These are phyloP conservation scores for Nixonia krombeini DNA, from an alignment of 1,140 invertebrate species.

Conservation along the genomic window DNA sequence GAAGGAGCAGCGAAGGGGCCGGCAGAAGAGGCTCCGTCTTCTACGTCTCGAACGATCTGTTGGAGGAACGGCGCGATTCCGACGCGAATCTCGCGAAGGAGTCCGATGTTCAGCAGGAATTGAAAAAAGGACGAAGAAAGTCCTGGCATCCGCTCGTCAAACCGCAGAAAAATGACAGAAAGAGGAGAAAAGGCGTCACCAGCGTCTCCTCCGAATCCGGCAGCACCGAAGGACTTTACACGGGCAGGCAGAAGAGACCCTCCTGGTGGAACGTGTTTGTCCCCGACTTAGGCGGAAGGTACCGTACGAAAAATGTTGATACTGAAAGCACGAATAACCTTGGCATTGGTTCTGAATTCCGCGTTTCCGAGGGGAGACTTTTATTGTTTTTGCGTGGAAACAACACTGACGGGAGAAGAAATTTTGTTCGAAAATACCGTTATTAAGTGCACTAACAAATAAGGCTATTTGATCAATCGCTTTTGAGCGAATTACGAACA, in stretches of 20 bases:
- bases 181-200: conserved; percentile 76
- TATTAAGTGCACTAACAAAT: no score
- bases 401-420: no score
- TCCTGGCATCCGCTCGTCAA: conserved; percentile 79
- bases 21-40: conserved; percentile 52
- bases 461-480: no score
- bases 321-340: no score
- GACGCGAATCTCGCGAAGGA: no score
- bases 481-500: no score
- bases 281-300: conserved; percentile 74
- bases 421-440: no score
- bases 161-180: conserved; percentile 75
- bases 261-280: conserved; percentile 91
- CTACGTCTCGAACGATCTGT: conserved; percentile 60
- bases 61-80: conserved; percentile 63
- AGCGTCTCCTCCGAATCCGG: conserved; percentile 64
- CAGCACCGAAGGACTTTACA: conserved; percentile 72
- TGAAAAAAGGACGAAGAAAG: conserved; percentile 74
- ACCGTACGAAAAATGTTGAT: conserved; percentile 11
- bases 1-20: conserved; percentile 50
- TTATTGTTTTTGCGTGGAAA: no score
- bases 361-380: no score
- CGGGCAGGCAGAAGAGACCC: conserved; percentile 78
- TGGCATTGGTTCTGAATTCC: no score
- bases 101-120: conserved; percentile 63